Evolutionary conservation across 1,140 invertebrate species (phyloP), one percentile per base, ranked within the genome.

Genomic region (Rhynchophorus ferrugineus): DNA sequence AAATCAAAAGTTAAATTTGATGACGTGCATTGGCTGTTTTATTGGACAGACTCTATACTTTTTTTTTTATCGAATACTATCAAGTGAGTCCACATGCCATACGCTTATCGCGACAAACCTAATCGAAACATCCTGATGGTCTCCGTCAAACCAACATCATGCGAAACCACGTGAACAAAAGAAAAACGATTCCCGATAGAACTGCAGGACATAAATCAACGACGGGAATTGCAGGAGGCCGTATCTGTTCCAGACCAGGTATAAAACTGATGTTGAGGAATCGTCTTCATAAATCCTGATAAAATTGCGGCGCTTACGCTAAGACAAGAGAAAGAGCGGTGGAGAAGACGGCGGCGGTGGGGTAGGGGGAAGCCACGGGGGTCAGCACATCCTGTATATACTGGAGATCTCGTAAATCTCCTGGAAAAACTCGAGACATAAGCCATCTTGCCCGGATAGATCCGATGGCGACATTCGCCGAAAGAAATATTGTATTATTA

Each of bases 401-500:
- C 46, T 49, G 34, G 41, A 49, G 47, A 44, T 49, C 19, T 29
- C 24, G 47, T 55, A 55, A 55, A 55, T 55, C 53, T 49, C 43
- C 3, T 20, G 49, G 39, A 44, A 53, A 53, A 55, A 49, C 46
- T 38, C 19, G 21, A 39, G 41, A 55, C 47, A 44, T 55, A 55
- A 55, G 53, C 53, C 53, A 55, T 55, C 46, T 55, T 55, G 53
- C 46, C 43, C 14, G 46, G 53, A 55, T 55, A 44, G 46, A 55
- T 49, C 44, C 45, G 53, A 22, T 6, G 24, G 24, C 24, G 53
- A 55, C 53, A 55, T 49, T 55, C 47, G 41, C 22, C 18, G 44
- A 55, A 49, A 55, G 53, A 55, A 55, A 55, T 55, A 49, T 54
- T 54, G 47, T 55, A 45, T 55, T 55, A 55, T 55, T 55, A 55